Base-by-base conservation (phyloP, 2,888 invertebrate species). In the Brachycybe producta region DNA sequence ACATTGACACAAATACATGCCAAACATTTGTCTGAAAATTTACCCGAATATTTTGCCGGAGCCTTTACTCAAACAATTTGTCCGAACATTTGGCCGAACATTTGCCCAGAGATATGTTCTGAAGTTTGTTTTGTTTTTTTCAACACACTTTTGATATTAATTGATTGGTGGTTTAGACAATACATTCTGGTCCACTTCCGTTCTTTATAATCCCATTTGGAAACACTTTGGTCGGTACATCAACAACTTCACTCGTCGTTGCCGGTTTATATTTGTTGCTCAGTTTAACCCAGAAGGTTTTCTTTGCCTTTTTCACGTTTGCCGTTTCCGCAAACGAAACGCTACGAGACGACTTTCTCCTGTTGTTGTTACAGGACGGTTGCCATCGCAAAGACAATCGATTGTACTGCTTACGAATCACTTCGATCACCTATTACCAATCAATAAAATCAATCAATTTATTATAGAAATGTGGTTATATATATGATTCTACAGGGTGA, bases 241-340 rank as follows among this genome's bases (percentile, higher is more conserved):
- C 21, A 15, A 24, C 26, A 8, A 44, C 34, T 34, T 42, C 36
- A 2, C 4, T 15, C 13, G 34, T 36, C 27, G 50, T 36, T 4
- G 50, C 15, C 27, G 27, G 11, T 44, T 49, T 40, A 42, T 39
- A 49, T 15, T 44, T 43, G 27, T 24, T 44, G 34, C 44, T 27
- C 50, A 43, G 44, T 21, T 44, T 21, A 3, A 44, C 28, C 50
- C 50, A 50, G 23, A 50, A 50, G 23, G 50, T 30, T 24, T 44
- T 50, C 27, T 50, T 50, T 40, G 40, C 48, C 17, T 48, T 40
- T 15, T 30, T 38, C 32, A 48, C 19, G 7, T 5, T 17, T 2
- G 28, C 26, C 11, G 8, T 39, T 39, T 48, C 48, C 7, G 28
- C 27, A 13, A 48, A 48, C 2, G 48, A 48, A 8, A 48, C 48